Conservation (phyloP, 2,113 vertebrate species). For the Peucedramus taeniatus region DNA sequence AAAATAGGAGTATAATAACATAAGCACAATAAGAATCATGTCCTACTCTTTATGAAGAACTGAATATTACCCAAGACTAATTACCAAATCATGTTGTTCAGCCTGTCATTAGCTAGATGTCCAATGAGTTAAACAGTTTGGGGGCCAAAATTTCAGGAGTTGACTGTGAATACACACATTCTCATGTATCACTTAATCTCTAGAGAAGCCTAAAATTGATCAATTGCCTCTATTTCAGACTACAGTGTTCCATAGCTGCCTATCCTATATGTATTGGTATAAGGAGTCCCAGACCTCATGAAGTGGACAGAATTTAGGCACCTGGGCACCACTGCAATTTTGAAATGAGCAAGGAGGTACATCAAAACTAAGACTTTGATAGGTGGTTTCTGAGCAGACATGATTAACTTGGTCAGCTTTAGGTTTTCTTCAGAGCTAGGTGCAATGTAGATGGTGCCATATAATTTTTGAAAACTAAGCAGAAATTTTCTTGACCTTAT, state of each 20-base stretch:
- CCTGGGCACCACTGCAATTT: not conserved
- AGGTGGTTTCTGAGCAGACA: not conserved
- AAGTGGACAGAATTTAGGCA: not conserved
- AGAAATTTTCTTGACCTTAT: not conserved
- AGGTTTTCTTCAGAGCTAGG: not conserved
- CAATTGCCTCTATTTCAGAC: not conserved
- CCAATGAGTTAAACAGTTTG: not conserved
- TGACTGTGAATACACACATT: not conserved
- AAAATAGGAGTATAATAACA: not conserved
- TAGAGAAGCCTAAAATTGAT: not conserved
- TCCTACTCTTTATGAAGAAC: not conserved
- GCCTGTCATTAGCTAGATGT: not conserved
- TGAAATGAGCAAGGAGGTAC: not conserved
- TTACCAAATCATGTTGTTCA: not conserved
- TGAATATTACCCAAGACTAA: not conserved
- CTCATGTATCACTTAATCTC: not conserved
- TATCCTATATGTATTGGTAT: not conserved
- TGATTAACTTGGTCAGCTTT: not conserved
- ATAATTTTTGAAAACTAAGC: not conserved
- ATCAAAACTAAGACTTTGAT: not conserved
- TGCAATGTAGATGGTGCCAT: not conserved
- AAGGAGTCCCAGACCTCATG: not conserved
- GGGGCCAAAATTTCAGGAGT: not conserved
- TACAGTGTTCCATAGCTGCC: not conserved
- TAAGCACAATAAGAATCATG: not conserved